Base-by-base conservation (phyloP, 1,140 invertebrate genomes). In the Drosophila miranda region DNA sequence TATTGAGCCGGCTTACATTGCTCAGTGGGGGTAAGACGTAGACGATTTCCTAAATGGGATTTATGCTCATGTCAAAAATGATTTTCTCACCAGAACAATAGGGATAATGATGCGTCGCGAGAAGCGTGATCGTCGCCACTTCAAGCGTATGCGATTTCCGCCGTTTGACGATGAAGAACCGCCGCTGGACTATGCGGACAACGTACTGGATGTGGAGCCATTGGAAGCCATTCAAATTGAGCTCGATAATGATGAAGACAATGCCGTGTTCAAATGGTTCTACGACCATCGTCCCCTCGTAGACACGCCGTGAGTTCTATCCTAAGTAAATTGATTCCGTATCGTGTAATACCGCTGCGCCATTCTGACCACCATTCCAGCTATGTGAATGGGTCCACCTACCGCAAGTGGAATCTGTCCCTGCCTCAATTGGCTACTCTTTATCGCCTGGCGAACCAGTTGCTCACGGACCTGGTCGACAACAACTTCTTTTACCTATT, bases 71-170 rank as follows among this genome's bases (percentile, higher is more conserved):
- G 16, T 23, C 19, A 41, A 7, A 1, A 5, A 3, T 23, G 11
- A 21, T 13, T 51, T 90, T 90, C 1, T 5, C 0, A 42, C 46
- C 72, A 96, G 96, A 49, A 98, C 99, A 5, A 99, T 99, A 98
- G 99, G 99, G 99, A 99, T 99, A 72, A 99, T 99, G 98, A 99
- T 99, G 98, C 93, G 99, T 78, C 93, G 99, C 75, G 99, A 99
- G 90, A 99, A 99, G 91, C 92, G 99, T 69, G 99, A 99, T 94
- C 95, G 99, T 90, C 94, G 99, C 41, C 99, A 99, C 92, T 99
- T 99, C 90, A 99, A 99, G 92, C 93, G 99, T 74, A 99, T 99
- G 99, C 93, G 99, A 77, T 99, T 99, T 91, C 99, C 99, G 30
- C 99, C 99, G 1, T 99, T 99, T 92, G 99, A 99, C 92, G 99